Conservation (phyloP, 64 coral and sea anemone species). For the Montipora efflorescens region DNA sequence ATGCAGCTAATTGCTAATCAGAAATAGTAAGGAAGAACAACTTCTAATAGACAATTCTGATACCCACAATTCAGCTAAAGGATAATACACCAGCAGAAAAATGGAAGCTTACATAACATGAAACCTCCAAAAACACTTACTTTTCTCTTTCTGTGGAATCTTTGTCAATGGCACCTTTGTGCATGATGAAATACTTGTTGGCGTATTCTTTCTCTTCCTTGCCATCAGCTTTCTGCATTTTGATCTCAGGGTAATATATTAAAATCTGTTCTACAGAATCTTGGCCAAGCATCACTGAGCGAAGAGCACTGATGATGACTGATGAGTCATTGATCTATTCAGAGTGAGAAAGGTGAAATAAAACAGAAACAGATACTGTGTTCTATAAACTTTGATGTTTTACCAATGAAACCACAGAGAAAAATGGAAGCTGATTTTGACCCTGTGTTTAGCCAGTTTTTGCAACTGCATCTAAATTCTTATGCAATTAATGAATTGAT, state of each 20-base stretch:
- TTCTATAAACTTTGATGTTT: too few species aligned
- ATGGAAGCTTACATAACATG: neutral
- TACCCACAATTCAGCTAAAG: too few species aligned
- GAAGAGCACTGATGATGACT: conserved; percentile 88
- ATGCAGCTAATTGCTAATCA: too few species aligned
- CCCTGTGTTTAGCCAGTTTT: too few species aligned
- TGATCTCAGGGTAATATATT: conserved; percentile 89
- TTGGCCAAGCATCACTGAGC: conserved; percentile 79
- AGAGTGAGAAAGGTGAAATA: neutral
- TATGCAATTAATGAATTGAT: too few species aligned
- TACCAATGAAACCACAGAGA: neutral
- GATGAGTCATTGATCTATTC: conserved; percentile 92
- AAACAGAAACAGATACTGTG: too few species aligned
- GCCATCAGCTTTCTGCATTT: conserved; percentile 61
- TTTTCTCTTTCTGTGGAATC: conserved; percentile 72
- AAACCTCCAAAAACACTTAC: conserved; percentile 26
- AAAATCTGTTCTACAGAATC: conserved; percentile 80
- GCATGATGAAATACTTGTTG: conserved; percentile 92
- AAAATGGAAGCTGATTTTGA: too few species aligned
- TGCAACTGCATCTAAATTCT: too few species aligned
- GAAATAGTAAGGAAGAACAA: too few species aligned
- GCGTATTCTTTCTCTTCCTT: conserved; percentile 83
- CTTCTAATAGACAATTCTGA: too few species aligned
- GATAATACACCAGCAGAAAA: neutral
- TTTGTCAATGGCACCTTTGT: conserved; percentile 66